Percentiles rank a stretch among this genome's conserved stretches.
These are phyloP conservation scores for Drosophila asahinai DNA, from an alignment of 1,140 invertebrate species.

Conservation along the genomic window DNA sequence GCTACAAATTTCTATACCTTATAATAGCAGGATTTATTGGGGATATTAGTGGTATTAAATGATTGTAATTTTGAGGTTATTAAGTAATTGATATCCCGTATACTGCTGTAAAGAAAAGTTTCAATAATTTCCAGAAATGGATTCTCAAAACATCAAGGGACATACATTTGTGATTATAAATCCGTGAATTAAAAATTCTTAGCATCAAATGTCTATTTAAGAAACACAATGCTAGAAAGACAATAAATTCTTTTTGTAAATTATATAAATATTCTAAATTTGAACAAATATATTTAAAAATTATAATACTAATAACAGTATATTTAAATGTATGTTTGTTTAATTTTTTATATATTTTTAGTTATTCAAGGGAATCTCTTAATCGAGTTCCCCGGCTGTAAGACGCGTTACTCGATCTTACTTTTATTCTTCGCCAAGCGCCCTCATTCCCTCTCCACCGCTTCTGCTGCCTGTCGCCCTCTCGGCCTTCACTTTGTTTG, in stretches of 20 bases:
- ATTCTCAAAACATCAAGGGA: too few relatives aligned
- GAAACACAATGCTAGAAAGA: too few relatives aligned
- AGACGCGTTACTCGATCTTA: conserved; percentile 8
- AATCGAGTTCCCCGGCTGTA: not conserved
- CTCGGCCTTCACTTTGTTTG: conserved; percentile 57
- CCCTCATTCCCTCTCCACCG: not conserved
- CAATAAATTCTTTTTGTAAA: too few relatives aligned
- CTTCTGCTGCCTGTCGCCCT: conserved; percentile 5
- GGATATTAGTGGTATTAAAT: not conserved
- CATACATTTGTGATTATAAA: too few relatives aligned
- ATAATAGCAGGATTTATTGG: not conserved
- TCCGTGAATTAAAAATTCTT: too few relatives aligned
- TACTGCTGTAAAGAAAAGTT: too few relatives aligned
- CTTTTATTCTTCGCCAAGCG: conserved; percentile 11
- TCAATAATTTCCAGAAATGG: too few relatives aligned
- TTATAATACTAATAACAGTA: too few relatives aligned
- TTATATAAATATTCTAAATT: too few relatives aligned
- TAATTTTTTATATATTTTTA: not conserved
- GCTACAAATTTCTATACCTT: conserved; percentile 33
- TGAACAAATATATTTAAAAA: too few relatives aligned
- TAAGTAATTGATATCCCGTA: not conserved
- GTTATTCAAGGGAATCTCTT: not conserved
- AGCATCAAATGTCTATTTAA: too few relatives aligned
- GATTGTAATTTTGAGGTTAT: not conserved
- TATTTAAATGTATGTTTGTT: too few relatives aligned